phyloP scores from a whole-genome alignment of 2,797 vertebrate genomes.

The Enteromius mattozi region DNA sequence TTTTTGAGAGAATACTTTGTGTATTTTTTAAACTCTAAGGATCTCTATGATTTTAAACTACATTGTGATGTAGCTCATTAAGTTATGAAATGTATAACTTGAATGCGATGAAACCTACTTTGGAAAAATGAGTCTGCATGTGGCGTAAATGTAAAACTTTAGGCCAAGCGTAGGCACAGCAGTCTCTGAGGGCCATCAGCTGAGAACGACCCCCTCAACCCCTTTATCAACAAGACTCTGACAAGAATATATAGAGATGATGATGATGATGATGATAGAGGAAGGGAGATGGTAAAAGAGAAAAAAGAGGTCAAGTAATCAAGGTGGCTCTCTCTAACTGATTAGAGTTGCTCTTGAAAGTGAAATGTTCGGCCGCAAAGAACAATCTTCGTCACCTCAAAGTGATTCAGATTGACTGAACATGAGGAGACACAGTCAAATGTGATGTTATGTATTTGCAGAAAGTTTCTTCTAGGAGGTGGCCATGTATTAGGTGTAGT shows the following conservation, averaged over 20 bases:
- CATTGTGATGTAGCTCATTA: not conserved
- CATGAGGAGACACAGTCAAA: slow-evolving; percentile 1
- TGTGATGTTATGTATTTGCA: not conserved
- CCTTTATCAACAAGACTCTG: slow-evolving; percentile 52
- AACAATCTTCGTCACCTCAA: slow-evolving; percentile 4
- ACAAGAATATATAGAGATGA: slow-evolving; percentile 24
- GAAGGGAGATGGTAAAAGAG: not conserved
- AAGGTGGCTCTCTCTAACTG: slow-evolving; percentile 10
- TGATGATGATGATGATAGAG: slow-evolving; percentile 29
- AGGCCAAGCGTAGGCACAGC: slow-evolving; percentile 35
- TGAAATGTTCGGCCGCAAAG: slow-evolving; percentile 28
- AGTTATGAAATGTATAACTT: not conserved
- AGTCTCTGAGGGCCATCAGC: slow-evolving; percentile 46
- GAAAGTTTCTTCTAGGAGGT: not conserved
- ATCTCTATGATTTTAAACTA: not conserved
- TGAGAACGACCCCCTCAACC: slow-evolving; percentile 57
- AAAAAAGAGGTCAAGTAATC: slow-evolving; percentile 25
- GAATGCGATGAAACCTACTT: not conserved
- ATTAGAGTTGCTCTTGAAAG: slow-evolving; percentile 47
- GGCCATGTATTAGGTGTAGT: not conserved
- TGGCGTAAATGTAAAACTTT: not conserved
- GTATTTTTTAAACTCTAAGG: not conserved
- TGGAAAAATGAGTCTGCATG: not conserved
- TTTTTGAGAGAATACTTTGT: not conserved
- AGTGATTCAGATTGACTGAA: slow-evolving; percentile 2